Percentiles rank a stretch among this genome's conserved stretches.
These are phyloP conservation scores for Caenorhabditis virilis DNA, from an alignment of 2,888 invertebrate species.

Conservation along the genomic window DNA sequence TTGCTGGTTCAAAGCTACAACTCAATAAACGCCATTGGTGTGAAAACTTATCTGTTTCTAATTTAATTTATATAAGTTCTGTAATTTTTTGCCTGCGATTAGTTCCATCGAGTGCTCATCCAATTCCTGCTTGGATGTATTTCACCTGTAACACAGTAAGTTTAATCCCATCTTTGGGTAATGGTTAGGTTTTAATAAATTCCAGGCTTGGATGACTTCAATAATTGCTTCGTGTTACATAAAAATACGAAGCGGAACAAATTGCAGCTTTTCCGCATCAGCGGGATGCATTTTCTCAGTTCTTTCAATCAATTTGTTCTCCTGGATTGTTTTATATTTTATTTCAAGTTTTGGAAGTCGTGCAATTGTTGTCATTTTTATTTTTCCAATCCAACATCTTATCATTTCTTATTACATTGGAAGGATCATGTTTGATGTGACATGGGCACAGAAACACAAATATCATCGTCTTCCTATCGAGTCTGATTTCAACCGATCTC, in stretches of 20 bases:
- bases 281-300: conserved; percentile 7
- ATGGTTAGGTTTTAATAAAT: background rate
- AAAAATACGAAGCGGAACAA: background rate
- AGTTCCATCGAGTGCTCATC: conserved; percentile 12
- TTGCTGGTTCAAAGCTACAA: no score
- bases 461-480: conserved; percentile 1
- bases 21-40: no score
- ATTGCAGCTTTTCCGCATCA: background rate
- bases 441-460: background rate
- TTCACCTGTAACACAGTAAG: conserved; percentile 33
- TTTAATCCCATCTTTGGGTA: background rate
- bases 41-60: background rate
- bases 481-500: no score
- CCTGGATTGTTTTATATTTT: conserved; percentile 16
- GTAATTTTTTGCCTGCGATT: background rate
- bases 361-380: conserved; percentile 9
- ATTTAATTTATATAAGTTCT: background rate
- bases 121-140: conserved; percentile 42
- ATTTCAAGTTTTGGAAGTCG: conserved; percentile 19
- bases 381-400: conserved; percentile 19
- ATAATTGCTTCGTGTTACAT: conserved; percentile 16
- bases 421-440: background rate
- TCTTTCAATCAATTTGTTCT: conserved; percentile 5
- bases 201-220: conserved; percentile 18
- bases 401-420: conserved; percentile 11